These are phyloP conservation scores for Torymus tubicola DNA, from an alignment of 2,888 invertebrate genomes.

Conservation along the genomic window DNA sequence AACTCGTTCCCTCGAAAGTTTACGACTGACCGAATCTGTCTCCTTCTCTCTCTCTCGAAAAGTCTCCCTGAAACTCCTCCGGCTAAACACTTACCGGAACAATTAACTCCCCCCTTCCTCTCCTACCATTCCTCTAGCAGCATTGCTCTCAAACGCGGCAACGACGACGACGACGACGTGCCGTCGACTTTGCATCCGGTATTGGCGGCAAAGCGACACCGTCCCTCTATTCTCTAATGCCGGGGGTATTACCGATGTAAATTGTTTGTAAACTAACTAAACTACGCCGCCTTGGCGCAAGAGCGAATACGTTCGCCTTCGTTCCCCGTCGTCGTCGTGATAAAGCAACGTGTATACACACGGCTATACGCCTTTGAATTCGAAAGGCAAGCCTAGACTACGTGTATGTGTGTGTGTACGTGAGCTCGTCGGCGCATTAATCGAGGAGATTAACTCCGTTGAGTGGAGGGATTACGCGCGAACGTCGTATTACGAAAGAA, in stretches of 20 bases:
- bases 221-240: conserved; percentile 20
- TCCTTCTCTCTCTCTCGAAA: too few relatives aligned
- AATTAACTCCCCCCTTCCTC: too few relatives aligned
- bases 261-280: conserved; percentile 56
- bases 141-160: neutral
- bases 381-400: neutral
- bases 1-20: too few relatives aligned
- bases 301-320: conserved; percentile 22
- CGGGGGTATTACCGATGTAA: conserved; percentile 57
- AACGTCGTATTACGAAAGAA: conserved; percentile 48
- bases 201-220: neutral
- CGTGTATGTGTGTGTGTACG: neutral
- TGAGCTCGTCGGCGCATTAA: conserved; percentile 63
- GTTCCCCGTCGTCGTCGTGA: neutral
- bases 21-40: too few relatives aligned
- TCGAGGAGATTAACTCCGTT: conserved; percentile 67
- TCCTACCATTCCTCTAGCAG: too few relatives aligned
- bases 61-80: too few relatives aligned
- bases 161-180: neutral
- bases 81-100: too few relatives aligned
- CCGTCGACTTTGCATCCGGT: neutral
- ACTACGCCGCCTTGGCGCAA: conserved; percentile 11
- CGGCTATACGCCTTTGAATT: neutral
- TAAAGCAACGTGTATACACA: neutral
- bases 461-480: conserved; percentile 60